Conservation (phyloP, 2,797 vertebrate species). For the Phrynocephalus forsythii region DNA sequence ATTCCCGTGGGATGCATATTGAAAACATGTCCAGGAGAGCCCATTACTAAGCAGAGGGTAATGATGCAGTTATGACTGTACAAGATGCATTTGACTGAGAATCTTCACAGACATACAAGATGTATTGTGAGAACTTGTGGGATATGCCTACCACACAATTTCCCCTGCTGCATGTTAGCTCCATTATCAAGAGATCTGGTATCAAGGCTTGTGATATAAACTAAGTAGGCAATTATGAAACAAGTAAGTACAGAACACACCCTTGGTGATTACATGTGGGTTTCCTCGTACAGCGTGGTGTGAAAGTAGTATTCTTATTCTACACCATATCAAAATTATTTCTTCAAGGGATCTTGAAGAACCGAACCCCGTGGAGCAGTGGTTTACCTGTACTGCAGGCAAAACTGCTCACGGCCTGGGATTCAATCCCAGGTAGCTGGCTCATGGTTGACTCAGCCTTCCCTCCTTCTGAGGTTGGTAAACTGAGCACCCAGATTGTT, state of each 20-base stretch:
- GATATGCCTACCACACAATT: slow-evolving; percentile 16
- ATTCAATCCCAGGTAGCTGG: too few relatives aligned
- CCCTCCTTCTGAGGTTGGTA: too few relatives aligned
- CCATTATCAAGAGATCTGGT: slow-evolving; percentile 13
- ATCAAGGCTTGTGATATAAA: slow-evolving; percentile 29
- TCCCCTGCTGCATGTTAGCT: slow-evolving; percentile 4
- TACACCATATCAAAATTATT: slow-evolving; percentile 21
- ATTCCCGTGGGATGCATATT: neutral
- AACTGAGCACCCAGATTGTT: too few relatives aligned
- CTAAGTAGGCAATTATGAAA: slow-evolving; percentile 20
- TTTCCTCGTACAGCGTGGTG: neutral
- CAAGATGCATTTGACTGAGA: neutral
- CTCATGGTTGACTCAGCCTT: too few relatives aligned
- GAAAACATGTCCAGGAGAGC: neutral
- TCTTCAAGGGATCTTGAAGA: slow-evolving; percentile 19
- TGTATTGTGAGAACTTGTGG: slow-evolving; percentile 25
- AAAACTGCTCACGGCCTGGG: too few relatives aligned
- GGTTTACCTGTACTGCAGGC: too few relatives aligned
- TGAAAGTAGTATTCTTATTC: slow-evolving; percentile 25
- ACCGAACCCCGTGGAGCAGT: too few relatives aligned
- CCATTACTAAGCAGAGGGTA: neutral
- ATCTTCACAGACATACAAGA: neutral
- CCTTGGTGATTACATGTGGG: slow-evolving; percentile 21
- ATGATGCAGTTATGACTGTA: neutral
- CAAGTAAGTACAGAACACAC: slow-evolving; percentile 16